Percentiles rank a stretch among this genome's conserved stretches.
Evolutionary conservation across 2,888 invertebrate species (phyloP).

Genomic region (Dione vanillae): DNA sequence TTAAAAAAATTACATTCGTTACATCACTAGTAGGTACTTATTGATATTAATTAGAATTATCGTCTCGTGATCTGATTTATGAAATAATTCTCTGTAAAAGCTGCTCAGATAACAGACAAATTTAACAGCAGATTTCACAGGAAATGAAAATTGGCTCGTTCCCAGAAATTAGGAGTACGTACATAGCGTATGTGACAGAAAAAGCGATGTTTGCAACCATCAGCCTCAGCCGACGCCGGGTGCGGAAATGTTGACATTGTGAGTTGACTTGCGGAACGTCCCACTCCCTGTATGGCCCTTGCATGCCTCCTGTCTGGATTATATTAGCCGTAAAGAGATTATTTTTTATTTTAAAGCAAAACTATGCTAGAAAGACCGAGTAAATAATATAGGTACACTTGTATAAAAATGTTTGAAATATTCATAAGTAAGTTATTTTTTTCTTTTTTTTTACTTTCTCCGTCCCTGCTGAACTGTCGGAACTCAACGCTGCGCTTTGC

Average conservation of each 20-base stretch:
- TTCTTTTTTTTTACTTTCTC: no score
- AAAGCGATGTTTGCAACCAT: constrained; percentile 49
- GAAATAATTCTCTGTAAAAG: no score
- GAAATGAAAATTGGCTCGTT: constrained; percentile 29
- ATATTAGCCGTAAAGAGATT: neutral
- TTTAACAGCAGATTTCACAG: neutral
- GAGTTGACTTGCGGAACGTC: constrained; percentile 63
- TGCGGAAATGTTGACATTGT: constrained; percentile 59
- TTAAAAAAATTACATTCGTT: no score
- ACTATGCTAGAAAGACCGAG: no score
- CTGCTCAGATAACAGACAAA: neutral
- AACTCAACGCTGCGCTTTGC: no score
- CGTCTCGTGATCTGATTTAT: no score
- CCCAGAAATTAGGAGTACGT: constrained; percentile 26
- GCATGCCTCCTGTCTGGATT: neutral
- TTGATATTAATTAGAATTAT: no score
- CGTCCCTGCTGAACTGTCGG: no score
- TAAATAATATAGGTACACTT: no score
- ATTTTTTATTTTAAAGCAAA: neutral
- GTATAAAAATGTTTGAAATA: no score
- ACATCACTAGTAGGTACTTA: no score
- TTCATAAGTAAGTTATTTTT: no score
- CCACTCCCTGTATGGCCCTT: constrained; percentile 28
- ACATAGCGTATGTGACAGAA: constrained; percentile 9
- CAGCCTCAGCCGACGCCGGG: constrained; percentile 42